These are phyloP conservation scores for Callimorpha dominula DNA, from an alignment of 2,888 invertebrate genomes.

Conservation along the genomic window DNA sequence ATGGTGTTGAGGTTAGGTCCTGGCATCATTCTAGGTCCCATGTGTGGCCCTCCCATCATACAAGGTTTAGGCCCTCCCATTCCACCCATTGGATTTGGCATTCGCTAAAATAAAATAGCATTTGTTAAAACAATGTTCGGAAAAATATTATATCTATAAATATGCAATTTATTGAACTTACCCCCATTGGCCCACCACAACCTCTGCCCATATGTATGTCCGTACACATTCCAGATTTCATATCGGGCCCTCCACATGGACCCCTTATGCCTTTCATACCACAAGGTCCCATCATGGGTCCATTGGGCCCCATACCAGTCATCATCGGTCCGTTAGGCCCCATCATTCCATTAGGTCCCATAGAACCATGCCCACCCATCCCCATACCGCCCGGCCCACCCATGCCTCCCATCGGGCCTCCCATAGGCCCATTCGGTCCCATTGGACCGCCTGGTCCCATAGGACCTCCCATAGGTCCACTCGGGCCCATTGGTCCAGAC, in stretches of 20 bases:
- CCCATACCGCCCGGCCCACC: slow-evolving; percentile 69
- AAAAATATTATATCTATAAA: neutral
- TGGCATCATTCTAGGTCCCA: slow-evolving; percentile 85
- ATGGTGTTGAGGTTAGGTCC: slow-evolving; percentile 83
- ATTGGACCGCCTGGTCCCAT: slow-evolving; percentile 74
- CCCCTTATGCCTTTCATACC: slow-evolving; percentile 84
- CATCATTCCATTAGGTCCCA: slow-evolving; percentile 83
- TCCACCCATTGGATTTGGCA: slow-evolving; percentile 85
- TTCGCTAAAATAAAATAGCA: slow-evolving; percentile 69
- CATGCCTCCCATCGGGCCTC: slow-evolving; percentile 76
- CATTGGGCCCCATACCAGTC: slow-evolving; percentile 79
- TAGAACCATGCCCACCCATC: slow-evolving; percentile 73
- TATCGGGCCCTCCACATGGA: slow-evolving; percentile 82
- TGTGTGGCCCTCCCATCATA: slow-evolving; percentile 85
- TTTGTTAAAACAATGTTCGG: slow-evolving; percentile 7
- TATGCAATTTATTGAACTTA: slow-evolving; percentile 59
- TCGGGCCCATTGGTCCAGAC: slow-evolving; percentile 79
- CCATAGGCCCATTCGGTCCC: slow-evolving; percentile 66
- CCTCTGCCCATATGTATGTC: slow-evolving; percentile 85
- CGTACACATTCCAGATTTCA: slow-evolving; percentile 83
- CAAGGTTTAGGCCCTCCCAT: slow-evolving; percentile 84
- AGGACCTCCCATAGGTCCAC: slow-evolving; percentile 67
- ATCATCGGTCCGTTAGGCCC: slow-evolving; percentile 85
- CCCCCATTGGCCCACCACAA: slow-evolving; percentile 85
- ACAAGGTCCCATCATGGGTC: slow-evolving; percentile 85